Evolutionary conservation across 2,113 vertebrate species (phyloP).

Genomic region (Centropus bengalensis): DNA sequence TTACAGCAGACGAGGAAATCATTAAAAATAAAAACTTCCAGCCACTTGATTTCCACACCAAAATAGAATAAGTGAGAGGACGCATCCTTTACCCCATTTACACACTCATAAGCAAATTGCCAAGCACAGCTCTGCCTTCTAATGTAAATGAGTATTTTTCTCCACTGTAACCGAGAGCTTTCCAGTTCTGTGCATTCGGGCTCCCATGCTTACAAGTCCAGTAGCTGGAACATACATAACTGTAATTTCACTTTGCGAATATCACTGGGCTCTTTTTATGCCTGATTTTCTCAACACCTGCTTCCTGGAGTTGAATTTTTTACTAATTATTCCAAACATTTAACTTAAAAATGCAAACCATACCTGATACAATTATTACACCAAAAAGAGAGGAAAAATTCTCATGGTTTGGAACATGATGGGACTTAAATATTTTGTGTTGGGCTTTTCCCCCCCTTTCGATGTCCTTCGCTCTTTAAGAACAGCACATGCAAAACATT

Average conservation of each 20-base stretch:
- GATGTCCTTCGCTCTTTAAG: slow-evolving; percentile 66
- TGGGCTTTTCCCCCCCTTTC: not conserved
- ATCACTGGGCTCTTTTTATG: slow-evolving; percentile 26
- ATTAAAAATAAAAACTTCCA: slow-evolving; percentile 68
- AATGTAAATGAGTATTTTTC: not conserved
- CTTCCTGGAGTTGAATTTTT: slow-evolving; percentile 37
- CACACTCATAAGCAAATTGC: not conserved
- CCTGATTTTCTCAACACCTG: slow-evolving; percentile 63
- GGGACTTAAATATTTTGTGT: not conserved
- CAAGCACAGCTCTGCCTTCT: not conserved
- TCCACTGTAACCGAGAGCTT: slow-evolving; percentile 2
- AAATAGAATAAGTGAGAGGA: slow-evolving; percentile 38
- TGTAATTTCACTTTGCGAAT: slow-evolving; percentile 66
- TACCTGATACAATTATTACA: slow-evolving; percentile 40
- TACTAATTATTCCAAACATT: slow-evolving; percentile 67
- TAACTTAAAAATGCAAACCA: slow-evolving; percentile 40
- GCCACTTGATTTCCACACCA: slow-evolving; percentile 66
- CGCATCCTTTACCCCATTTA: not conserved
- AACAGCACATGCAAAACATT: slow-evolving; percentile 71
- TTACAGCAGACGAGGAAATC: slow-evolving; percentile 67
- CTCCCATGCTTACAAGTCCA: slow-evolving; percentile 62
- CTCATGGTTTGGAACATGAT: slow-evolving; percentile 42
- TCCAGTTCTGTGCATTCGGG: slow-evolving; percentile 30
- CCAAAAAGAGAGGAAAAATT: not conserved
- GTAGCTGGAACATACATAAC: slow-evolving; percentile 73